Evolutionary conservation across 2,888 invertebrate genomes (phyloP).

Genomic region (Neoitamus cyanurus): DNA sequence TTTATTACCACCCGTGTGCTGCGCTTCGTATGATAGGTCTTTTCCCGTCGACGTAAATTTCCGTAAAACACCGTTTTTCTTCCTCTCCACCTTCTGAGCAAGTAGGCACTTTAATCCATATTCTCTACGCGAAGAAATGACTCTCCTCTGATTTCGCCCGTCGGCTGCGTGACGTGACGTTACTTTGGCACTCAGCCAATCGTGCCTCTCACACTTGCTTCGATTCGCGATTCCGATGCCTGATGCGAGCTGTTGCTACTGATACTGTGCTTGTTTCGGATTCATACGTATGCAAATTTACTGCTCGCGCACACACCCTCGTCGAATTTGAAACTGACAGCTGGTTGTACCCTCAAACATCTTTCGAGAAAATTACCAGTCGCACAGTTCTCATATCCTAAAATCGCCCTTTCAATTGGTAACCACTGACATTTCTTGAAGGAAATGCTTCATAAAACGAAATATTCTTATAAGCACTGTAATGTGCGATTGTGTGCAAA

Average conservation of each 20-base stretch:
- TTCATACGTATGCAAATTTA: slow-evolving; percentile 7
- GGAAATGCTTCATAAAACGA: background rate
- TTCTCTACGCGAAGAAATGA: slow-evolving; percentile 29
- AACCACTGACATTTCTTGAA: background rate
- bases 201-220: slow-evolving; percentile 12
- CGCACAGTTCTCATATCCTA: background rate
- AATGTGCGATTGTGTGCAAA: slow-evolving; percentile 25
- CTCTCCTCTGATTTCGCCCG: slow-evolving; percentile 16
- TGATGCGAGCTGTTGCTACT: slow-evolving; percentile 41
- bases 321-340: background rate
- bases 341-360: background rate
- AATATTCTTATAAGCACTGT: background rate
- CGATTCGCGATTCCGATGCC: background rate
- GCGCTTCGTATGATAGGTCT: slow-evolving; percentile 38
- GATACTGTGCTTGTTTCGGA: background rate
- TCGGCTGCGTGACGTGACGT: slow-evolving; percentile 6
- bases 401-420: background rate
- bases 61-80: slow-evolving; percentile 48
- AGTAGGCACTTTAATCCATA: slow-evolving; percentile 17
- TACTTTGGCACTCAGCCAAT: slow-evolving; percentile 3
- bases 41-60: slow-evolving; percentile 46
- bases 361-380: background rate
- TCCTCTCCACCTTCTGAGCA: slow-evolving; percentile 27
- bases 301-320: background rate
- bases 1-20: slow-evolving; percentile 32